Evolutionary conservation across 2,797 vertebrate genomes (phyloP).

Genomic region (Valencia hispanica): DNA sequence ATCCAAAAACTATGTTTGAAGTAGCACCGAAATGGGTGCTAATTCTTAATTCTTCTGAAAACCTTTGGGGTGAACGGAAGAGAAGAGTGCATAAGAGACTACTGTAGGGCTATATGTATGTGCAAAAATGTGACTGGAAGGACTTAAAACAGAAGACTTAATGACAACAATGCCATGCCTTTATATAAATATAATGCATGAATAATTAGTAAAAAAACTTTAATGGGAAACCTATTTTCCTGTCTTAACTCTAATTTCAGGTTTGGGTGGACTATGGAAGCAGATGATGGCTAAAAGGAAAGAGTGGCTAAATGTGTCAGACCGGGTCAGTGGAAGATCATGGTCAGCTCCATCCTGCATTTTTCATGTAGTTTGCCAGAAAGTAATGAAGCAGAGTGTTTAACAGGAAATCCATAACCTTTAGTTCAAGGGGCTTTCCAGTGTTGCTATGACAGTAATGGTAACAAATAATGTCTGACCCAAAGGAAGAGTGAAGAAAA

Average conservation of each 20-base stretch:
- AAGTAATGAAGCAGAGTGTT: slow-evolving; percentile 14
- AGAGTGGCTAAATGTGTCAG: slow-evolving; percentile 20
- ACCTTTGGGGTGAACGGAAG: neutral
- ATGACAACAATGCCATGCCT: neutral
- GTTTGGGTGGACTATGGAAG: slow-evolving; percentile 9
- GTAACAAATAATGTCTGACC: slow-evolving; percentile 58
- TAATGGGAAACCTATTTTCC: neutral
- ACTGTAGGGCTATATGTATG: neutral
- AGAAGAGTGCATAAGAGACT: neutral
- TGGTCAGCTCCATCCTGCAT: slow-evolving; percentile 1
- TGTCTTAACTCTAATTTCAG: neutral
- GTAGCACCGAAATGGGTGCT: neutral
- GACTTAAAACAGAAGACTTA: neutral
- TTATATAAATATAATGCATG: neutral
- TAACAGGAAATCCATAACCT: slow-evolving; percentile 43
- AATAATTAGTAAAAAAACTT: neutral
- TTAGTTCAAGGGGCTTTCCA: slow-evolving; percentile 52
- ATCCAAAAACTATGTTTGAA: neutral
- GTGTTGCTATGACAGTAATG: slow-evolving; percentile 54
- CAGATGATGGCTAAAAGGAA: slow-evolving; percentile 1
- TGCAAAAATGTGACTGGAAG: neutral
- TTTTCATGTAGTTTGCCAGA: slow-evolving; percentile 19
- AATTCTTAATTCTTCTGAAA: neutral
- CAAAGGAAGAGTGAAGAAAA: slow-evolving; percentile 29
- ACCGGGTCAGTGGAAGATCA: slow-evolving; percentile 50